Conservation (phyloP, 2,113 vertebrate species). For the Aegotheles bennettii region DNA sequence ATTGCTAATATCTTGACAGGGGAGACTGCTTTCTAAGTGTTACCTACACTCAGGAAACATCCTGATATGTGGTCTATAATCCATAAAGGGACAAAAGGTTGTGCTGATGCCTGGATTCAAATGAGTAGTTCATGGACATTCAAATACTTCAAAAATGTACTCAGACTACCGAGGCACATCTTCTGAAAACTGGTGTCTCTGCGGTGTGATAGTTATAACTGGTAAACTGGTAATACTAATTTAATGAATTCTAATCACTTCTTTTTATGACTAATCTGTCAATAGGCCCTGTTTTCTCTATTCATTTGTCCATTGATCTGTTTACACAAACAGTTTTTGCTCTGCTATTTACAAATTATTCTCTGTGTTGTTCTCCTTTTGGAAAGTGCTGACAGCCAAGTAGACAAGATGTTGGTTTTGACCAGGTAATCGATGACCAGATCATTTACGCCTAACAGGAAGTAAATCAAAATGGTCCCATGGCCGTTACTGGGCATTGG, state of each 20-base stretch:
- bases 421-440: background rate
- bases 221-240: background rate
- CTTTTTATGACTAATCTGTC: background rate
- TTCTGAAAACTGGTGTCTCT: background rate
- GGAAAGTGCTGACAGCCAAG: background rate
- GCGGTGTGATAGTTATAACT: background rate
- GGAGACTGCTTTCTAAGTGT: background rate
- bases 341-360: conserved; percentile 10
- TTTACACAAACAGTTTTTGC: background rate
- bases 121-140: background rate
- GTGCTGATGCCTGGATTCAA: background rate
- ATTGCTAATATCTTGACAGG: background rate
- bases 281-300: background rate
- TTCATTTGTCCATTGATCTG: background rate
- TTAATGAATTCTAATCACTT: conserved; percentile 13
- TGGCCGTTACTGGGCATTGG: background rate
- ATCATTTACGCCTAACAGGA: background rate
- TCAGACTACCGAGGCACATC: background rate
- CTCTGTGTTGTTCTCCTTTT: background rate
- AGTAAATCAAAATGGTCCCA: background rate
- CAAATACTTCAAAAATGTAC: background rate
- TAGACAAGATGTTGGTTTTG: background rate
- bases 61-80: background rate
- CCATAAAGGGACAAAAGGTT: background rate
- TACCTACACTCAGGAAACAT: background rate